These are phyloP conservation scores for Epicauta chinensis DNA, from an alignment of 1,140 invertebrate species.

Conservation along the genomic window DNA sequence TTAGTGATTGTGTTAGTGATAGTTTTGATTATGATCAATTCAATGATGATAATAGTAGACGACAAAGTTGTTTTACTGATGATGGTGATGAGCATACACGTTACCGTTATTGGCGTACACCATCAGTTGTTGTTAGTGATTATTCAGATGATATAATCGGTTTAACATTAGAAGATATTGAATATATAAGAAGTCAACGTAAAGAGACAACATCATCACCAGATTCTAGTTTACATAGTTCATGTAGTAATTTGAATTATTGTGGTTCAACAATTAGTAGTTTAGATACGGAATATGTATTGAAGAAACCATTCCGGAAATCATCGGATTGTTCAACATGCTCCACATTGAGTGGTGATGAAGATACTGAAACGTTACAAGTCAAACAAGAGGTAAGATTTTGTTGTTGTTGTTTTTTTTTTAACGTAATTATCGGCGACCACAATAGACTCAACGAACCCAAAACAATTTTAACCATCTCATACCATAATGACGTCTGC, in stretches of 20 bases:
- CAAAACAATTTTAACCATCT: no score
- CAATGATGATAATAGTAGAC: constrained; percentile 34
- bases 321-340: constrained; percentile 58
- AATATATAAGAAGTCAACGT: constrained; percentile 51
- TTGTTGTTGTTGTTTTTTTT: no score
- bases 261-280: constrained; percentile 50
- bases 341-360: constrained; percentile 60
- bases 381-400: constrained; percentile 43
- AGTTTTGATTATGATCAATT: constrained; percentile 20
- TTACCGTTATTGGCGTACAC: constrained; percentile 62
- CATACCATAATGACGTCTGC: constrained; percentile 14
- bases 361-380: constrained; percentile 50
- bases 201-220: constrained; percentile 38
- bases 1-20: constrained; percentile 35
- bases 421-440: no score
- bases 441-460: no score
- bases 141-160: constrained; percentile 67
- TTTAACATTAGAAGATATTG: constrained; percentile 59
- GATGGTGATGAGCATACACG: constrained; percentile 39
- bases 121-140: constrained; percentile 77
- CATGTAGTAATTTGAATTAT: constrained; percentile 56
- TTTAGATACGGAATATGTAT: constrained; percentile 49
- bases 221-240: constrained; percentile 54
- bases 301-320: constrained; percentile 50
- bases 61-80: constrained; percentile 46